These are phyloP conservation scores for Pangasianodon gigas DNA, from an alignment of 2,113 vertebrate species.

Conservation along the genomic window DNA sequence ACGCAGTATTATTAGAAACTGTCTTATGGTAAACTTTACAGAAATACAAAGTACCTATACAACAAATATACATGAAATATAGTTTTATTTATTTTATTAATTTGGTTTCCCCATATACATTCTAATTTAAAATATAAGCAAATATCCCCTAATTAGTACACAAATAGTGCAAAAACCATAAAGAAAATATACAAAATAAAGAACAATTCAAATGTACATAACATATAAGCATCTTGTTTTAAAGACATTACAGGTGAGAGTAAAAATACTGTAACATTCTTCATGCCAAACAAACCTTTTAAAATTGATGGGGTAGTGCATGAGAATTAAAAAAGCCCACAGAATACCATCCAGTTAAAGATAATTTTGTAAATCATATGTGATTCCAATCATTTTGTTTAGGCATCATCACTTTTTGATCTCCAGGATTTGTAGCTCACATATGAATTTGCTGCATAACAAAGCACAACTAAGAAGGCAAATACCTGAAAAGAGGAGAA, in stretches of 20 bases:
- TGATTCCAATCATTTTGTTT: slow-evolving; percentile 22
- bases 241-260: neutral
- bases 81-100: neutral
- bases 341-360: neutral
- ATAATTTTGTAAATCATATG: neutral
- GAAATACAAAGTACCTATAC: neutral
- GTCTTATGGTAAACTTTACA: neutral
- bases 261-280: neutral
- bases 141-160: neutral
- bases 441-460: slow-evolving; percentile 83
- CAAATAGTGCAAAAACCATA: neutral
- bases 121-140: slow-evolving; percentile 1
- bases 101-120: neutral
- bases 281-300: neutral
- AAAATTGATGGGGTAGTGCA: neutral
- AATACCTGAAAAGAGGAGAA: slow-evolving; percentile 78
- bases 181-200: neutral
- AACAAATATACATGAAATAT: neutral
- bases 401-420: slow-evolving; percentile 68
- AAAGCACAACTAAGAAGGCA: slow-evolving; percentile 85
- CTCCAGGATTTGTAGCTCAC: slow-evolving; percentile 86
- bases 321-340: neutral
- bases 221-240: neutral
- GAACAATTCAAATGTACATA: neutral
- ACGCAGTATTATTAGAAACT: slow-evolving; percentile 1